Evolutionary conservation across 2,888 invertebrate genomes (phyloP), one percentile per base, ranked within the genome.

Genomic region (Augiades crinisus): DNA sequence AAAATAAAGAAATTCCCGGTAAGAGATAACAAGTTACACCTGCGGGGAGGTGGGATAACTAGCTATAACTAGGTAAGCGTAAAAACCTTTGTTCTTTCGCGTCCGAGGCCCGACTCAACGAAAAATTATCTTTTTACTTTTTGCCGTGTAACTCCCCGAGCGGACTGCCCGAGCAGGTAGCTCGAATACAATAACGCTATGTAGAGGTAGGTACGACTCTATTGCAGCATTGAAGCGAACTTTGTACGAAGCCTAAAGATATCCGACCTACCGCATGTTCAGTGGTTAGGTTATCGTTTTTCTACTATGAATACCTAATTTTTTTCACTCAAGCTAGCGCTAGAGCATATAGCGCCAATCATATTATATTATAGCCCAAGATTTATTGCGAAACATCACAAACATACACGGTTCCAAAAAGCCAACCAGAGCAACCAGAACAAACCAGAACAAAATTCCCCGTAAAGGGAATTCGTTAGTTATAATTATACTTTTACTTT

Each of bases 91-190:
- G 84, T 87, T 85, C 84, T 79, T 81, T 78, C 76, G 72, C 76
- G 75, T 68, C 68, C 68, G 72, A 72, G 75, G 69, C 72, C 64
- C 73, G 76, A 71, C 75, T 81, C 75, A 68, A 77, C 85, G 78
- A 78, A 85, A 84, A 82, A 81, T 81, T 83, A 80, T 82, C 81
- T 84, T 83, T 87, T 85, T 82, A 73, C 75, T 78, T 84, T 87
- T 84, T 84, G 81, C 79, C 65, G 78, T 78, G 75, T 77, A 72
- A 78, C 72, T 74, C 74, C 73, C 75, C 68, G 61, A 64, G 72
- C 73, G 74, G 68, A 68, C 78, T 65, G 68, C 77, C 67, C 68
- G 78, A 74, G 77, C 86, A 86, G 86, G 85, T 86, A 86, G 76
- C 71, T 71, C 73, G 74, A 72, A 75, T 78, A 81, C 78, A 79